A percentile compares a stretch with the other conserved stretches of the same genome.
phyloP scores from a whole-genome alignment of 2,797 vertebrate genomes.

The Lithobates sylvaticus region DNA sequence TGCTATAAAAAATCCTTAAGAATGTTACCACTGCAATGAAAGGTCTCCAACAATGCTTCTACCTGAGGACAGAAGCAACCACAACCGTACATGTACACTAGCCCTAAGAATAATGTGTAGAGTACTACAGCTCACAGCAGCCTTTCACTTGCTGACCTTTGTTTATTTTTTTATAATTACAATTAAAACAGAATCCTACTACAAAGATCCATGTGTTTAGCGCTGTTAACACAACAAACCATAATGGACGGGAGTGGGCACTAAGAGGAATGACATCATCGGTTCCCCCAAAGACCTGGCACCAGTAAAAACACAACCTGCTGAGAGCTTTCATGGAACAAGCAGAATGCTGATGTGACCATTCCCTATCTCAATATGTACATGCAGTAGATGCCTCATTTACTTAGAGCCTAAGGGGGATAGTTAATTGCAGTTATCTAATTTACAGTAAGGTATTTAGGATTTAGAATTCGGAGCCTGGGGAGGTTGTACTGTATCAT shows the following conservation, averaged over 20 bases:
- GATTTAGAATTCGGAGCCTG: background rate
- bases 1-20: too few species aligned
- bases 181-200: too few species aligned
- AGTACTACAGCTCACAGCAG: too few species aligned
- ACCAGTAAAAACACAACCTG: constrained; percentile 13
- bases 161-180: too few species aligned
- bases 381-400: background rate
- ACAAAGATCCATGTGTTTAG: too few species aligned
- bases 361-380: background rate
- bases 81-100: too few species aligned
- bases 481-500: background rate
- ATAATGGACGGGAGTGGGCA: background rate
- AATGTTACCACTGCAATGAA: too few species aligned
- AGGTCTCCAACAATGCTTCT: too few species aligned
- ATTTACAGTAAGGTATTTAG: background rate
- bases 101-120: too few species aligned
- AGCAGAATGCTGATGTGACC: background rate
- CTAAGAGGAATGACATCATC: constrained; percentile 3
- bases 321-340: constrained; percentile 29
- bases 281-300: constrained; percentile 14
- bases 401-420: background rate
- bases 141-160: too few species aligned
- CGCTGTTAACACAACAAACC: background rate
- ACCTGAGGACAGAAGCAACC: too few species aligned
- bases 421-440: constrained; percentile 5